A percentile compares a stretch with the other conserved stretches of the same genome.
Evolutionary conservation across 2,797 vertebrate species (phyloP).

Genomic region (Chelonia mydas): DNA sequence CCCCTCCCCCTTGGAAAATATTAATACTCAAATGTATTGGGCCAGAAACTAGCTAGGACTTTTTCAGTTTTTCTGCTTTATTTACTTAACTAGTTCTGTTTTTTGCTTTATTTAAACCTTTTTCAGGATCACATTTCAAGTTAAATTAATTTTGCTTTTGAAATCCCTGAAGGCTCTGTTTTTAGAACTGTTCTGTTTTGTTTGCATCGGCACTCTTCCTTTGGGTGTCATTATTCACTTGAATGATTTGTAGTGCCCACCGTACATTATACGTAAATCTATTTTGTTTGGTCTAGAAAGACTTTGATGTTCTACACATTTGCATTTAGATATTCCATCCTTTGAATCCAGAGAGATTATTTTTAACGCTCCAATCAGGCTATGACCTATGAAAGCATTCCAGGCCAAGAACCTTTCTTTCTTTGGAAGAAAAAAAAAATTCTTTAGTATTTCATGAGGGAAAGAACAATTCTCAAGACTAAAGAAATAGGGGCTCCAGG

Average conservation of each 20-base stretch:
- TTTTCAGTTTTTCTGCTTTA: background rate
- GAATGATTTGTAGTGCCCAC: background rate
- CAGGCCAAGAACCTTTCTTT: background rate
- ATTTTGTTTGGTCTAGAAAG: background rate
- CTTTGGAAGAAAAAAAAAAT: no score
- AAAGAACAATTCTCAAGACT: background rate
- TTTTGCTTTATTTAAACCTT: background rate
- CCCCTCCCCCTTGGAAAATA: no score
- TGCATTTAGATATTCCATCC: background rate
- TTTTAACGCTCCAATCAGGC: background rate
- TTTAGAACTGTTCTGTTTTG: background rate
- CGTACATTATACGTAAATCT: background rate
- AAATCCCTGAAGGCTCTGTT: background rate
- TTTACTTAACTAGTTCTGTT: background rate
- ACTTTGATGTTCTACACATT: background rate
- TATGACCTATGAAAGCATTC: background rate
- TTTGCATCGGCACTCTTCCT: background rate
- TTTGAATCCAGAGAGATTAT: background rate
- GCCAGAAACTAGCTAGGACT: background rate
- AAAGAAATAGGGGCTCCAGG: background rate
- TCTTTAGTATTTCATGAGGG: background rate
- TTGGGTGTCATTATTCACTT: fast-evolving
- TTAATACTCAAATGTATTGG: background rate
- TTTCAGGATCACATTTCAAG: background rate
- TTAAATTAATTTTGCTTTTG: background rate